These are phyloP conservation scores for Caenorhabditis uteleia DNA, from an alignment of 2,888 invertebrate genomes.

Conservation along the genomic window DNA sequence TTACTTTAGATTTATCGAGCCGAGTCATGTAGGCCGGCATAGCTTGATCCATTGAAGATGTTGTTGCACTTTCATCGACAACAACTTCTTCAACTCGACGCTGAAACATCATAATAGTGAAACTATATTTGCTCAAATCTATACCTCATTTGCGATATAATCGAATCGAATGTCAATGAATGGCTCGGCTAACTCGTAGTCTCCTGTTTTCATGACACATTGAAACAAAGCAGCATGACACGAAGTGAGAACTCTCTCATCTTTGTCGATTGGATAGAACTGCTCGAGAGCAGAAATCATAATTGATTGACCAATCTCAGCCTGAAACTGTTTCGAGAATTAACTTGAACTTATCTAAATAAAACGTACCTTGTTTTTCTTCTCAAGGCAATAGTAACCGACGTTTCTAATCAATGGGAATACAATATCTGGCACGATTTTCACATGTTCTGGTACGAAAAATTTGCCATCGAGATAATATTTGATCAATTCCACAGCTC, in stretches of 20 bases:
- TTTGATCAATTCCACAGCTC: conserved; percentile 40
- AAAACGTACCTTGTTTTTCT: conserved; percentile 25
- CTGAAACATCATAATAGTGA: not conserved
- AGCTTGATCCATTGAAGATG: not conserved
- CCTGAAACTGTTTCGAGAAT: conserved; percentile 3
- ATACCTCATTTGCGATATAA: conserved; percentile 21
- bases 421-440: conserved; percentile 40
- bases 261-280: conserved; percentile 6
- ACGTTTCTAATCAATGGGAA: conserved; percentile 38
- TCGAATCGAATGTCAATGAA: conserved; percentile 21
- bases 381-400: conserved; percentile 36
- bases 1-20: too few species aligned
- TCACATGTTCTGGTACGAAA: conserved; percentile 35
- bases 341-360: not conserved
- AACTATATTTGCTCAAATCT: not conserved
- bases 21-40: too few species aligned
- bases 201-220: conserved; percentile 25
- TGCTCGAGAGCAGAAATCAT: conserved; percentile 14
- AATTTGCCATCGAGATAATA: conserved; percentile 30
- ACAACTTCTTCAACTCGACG: not conserved
- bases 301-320: conserved; percentile 32
- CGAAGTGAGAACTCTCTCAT: conserved; percentile 22
- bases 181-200: conserved; percentile 8
- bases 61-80: not conserved
- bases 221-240: conserved; percentile 34